Conservation (phyloP, 1,140 invertebrate genomes). For the Vollenhovia emeryi region DNA sequence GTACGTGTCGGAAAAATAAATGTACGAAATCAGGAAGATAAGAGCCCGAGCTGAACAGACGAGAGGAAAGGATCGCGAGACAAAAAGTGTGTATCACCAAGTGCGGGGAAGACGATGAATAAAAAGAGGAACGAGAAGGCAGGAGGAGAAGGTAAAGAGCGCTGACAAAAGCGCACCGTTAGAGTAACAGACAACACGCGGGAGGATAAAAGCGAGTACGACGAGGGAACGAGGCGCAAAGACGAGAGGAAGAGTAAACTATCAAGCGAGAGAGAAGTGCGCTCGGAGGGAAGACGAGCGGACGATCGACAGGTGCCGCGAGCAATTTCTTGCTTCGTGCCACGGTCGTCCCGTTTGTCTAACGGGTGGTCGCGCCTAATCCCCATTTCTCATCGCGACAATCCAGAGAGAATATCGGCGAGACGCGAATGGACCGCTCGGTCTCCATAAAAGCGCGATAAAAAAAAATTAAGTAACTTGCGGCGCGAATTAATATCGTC, state of each 20-base stretch:
- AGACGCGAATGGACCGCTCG: neutral
- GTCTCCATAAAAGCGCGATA: neutral
- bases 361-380: constrained; percentile 65
- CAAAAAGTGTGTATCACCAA: neutral
- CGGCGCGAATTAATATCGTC: neutral
- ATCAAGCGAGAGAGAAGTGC: neutral
- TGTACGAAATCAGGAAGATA: neutral
- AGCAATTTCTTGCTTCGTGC: constrained; percentile 58
- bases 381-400: neutral
- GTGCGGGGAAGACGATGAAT: neutral
- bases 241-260: constrained; percentile 2
- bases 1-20: constrained; percentile 8
- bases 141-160: neutral
- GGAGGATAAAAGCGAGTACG: constrained; percentile 15
- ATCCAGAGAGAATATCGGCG: neutral
- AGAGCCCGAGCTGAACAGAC: neutral
- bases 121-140: neutral
- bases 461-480: constrained; percentile 22
- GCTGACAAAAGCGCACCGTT: constrained; percentile 38
- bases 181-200: neutral
- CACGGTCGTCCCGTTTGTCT: constrained; percentile 74
- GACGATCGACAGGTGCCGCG: constrained; percentile 69
- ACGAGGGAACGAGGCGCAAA: neutral
- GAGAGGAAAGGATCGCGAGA: neutral
- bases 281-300: constrained; percentile 42